These are phyloP conservation scores for Cataglyphis rosenhaueri DNA, from an alignment of 2,888 invertebrate species.

Conservation along the genomic window DNA sequence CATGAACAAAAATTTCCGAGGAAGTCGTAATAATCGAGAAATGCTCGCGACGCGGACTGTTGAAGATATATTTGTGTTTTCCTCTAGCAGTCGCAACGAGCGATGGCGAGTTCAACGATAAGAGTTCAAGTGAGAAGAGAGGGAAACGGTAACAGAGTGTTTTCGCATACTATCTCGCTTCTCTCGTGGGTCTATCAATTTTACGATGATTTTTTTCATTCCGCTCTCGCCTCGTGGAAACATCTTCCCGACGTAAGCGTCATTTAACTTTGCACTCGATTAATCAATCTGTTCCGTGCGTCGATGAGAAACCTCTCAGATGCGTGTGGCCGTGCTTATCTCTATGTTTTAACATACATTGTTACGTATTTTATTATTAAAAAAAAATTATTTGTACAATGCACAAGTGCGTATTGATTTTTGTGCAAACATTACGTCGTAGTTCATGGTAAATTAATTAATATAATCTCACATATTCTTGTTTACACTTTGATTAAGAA, in stretches of 20 bases:
- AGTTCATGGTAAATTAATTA: slow-evolving; percentile 11
- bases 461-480: background rate
- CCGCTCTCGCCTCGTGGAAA: slow-evolving; percentile 57
- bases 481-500: background rate
- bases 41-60: background rate
- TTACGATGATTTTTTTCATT: slow-evolving; percentile 69
- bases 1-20: slow-evolving; percentile 24
- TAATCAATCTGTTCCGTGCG: slow-evolving; percentile 73
- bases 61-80: slow-evolving; percentile 47
- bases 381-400: background rate
- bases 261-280: slow-evolving; percentile 81
- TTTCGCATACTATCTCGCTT: slow-evolving; percentile 71
- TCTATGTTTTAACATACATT: background rate
- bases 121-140: slow-evolving; percentile 23
- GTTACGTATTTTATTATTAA: background rate
- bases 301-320: slow-evolving; percentile 2
- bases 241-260: slow-evolving; percentile 60
- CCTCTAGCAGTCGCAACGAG: slow-evolving; percentile 41
- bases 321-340: background rate
- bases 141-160: slow-evolving; percentile 66
- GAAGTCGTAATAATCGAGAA: slow-evolving; percentile 34
- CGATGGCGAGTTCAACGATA: slow-evolving; percentile 63
- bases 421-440: background rate
- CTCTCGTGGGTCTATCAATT: slow-evolving; percentile 73
- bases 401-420: background rate